Conservation (phyloP, 2,888 invertebrate species). For the Thera obeliscata region DNA sequence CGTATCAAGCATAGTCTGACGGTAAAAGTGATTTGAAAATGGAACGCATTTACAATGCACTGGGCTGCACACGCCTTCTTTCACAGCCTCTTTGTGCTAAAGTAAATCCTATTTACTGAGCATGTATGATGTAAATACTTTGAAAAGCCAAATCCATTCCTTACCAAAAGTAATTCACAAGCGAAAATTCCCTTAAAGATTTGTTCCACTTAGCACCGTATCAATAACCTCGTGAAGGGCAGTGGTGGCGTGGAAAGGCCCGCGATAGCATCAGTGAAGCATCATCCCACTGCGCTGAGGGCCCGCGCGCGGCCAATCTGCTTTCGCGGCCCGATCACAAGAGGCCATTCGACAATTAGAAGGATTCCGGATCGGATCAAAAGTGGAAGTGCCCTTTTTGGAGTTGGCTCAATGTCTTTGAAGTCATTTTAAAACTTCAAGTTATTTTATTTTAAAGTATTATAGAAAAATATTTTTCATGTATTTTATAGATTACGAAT, state of each 20-base stretch:
- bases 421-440: conserved; percentile 5
- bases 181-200: conserved; percentile 49
- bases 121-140: no score
- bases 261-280: conserved; percentile 64
- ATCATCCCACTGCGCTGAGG: conserved; percentile 54
- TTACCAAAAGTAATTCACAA: conserved; percentile 27
- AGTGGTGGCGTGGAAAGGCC: conserved; percentile 68
- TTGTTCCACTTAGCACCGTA: conserved; percentile 65
- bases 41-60: no score
- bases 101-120: no score
- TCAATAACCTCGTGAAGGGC: conserved; percentile 68
- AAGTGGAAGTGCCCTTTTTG: conserved; percentile 44
- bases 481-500: no score
- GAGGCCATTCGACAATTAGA: conserved; percentile 38
- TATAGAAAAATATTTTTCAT: no score
- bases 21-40: no score
- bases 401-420: conserved; percentile 1
- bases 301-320: conserved; percentile 75
- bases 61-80: no score
- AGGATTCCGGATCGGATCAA: conserved; percentile 52
- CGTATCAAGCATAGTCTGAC: no score
- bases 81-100: no score
- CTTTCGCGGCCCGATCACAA: conserved; percentile 63
- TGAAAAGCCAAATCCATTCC: conserved; percentile 2
- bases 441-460: no score